Evolutionary conservation across 2,888 invertebrate genomes (phyloP).

Genomic region (Cantharis nigra): DNA sequence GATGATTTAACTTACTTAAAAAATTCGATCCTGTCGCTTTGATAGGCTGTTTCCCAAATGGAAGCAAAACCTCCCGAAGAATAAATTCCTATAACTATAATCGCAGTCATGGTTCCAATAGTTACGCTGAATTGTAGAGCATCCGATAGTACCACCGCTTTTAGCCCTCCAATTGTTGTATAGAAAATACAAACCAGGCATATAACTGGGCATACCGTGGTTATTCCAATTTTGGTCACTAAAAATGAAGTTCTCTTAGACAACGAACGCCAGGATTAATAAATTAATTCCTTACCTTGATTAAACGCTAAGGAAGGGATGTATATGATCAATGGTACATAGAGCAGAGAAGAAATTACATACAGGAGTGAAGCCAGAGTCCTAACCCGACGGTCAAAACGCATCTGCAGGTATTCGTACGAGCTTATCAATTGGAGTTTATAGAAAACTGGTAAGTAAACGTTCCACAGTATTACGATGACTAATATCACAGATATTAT

Average conservation of each 20-base stretch:
- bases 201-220: constrained; percentile 68
- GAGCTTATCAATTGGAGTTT: constrained; percentile 68
- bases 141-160: constrained; percentile 70
- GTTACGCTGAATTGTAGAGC: constrained; percentile 64
- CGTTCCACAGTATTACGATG: constrained; percentile 40
- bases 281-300: constrained; percentile 57
- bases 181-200: constrained; percentile 77
- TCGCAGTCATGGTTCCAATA: constrained; percentile 58
- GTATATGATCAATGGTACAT: constrained; percentile 67
- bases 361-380: constrained; percentile 63
- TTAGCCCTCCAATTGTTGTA: constrained; percentile 71
- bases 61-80: constrained; percentile 61
- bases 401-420: constrained; percentile 66
- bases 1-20: constrained; percentile 60
- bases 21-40: constrained; percentile 63
- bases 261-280: neutral
- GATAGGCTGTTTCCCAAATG: constrained; percentile 62
- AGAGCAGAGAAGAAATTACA: constrained; percentile 60
- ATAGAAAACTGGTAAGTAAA: constrained; percentile 67
- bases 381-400: constrained; percentile 63
- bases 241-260: neutral
- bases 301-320: constrained; percentile 68
- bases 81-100: constrained; percentile 64
- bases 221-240: constrained; percentile 58
- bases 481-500: constrained; percentile 53